Evolutionary conservation across 37 sponge, comb jelly and placozoan genomes (phyloP).

Genomic region (Petrosia ficiformis): DNA sequence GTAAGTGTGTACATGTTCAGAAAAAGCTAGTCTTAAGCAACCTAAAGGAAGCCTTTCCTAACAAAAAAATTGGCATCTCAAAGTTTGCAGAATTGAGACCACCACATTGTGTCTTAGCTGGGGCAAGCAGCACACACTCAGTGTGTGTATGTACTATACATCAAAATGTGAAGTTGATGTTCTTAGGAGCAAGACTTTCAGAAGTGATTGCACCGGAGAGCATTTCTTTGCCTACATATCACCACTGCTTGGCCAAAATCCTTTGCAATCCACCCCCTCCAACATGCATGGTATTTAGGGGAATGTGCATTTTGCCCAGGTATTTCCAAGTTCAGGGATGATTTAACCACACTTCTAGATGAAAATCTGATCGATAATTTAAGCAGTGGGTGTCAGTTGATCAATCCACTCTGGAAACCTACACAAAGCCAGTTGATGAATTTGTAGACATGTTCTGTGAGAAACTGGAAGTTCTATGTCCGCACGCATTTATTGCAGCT

Average conservation of each 20-base stretch:
- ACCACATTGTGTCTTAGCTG: constrained; percentile 31
- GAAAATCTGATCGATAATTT: constrained; percentile 28
- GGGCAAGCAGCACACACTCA: constrained; percentile 44
- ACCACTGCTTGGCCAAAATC: constrained; percentile 23
- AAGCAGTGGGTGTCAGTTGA: constrained; percentile 34
- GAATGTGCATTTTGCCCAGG: constrained; percentile 17
- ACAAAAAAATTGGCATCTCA: constrained; percentile 35
- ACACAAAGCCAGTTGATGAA: constrained; percentile 4
- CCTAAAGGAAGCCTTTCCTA: constrained; percentile 33
- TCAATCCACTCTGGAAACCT: constrained; percentile 12
- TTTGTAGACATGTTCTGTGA: not conserved
- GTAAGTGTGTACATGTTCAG: constrained; percentile 13
- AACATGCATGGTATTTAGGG: constrained; percentile 12
- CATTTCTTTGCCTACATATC: constrained; percentile 3
- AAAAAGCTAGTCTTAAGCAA: constrained; percentile 40
- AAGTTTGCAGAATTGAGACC: constrained; percentile 34
- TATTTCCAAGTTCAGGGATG: constrained; percentile 9
- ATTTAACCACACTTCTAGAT: constrained; percentile 8
- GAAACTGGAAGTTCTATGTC: not conserved
- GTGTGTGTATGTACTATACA: constrained; percentile 55
- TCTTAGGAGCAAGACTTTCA: constrained; percentile 16
- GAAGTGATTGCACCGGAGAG: not conserved
- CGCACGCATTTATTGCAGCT: constrained; percentile 30
- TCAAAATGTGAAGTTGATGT: constrained; percentile 55
- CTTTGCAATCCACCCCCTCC: constrained; percentile 27